A percentile compares a stretch with the other conserved stretches of the same genome.
These are phyloP conservation scores for Drosophila miranda DNA, from an alignment of 1,140 invertebrate species.

Conservation along the genomic window DNA sequence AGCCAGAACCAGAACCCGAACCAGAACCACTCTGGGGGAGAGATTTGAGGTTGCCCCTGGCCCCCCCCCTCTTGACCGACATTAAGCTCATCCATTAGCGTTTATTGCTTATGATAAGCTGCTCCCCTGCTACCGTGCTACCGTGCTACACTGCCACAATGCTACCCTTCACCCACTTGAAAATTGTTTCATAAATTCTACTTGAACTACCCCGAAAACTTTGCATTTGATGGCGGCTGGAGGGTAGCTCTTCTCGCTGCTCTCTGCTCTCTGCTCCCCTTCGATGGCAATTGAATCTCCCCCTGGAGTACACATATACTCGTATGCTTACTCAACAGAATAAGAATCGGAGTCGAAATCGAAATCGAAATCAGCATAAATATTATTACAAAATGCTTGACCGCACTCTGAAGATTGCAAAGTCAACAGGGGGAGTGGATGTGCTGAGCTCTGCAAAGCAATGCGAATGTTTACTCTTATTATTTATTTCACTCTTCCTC, in stretches of 20 bases:
- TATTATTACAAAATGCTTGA: constrained; percentile 66
- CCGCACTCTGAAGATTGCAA: constrained; percentile 59
- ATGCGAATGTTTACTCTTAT: constrained; percentile 44
- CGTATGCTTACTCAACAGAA: constrained; percentile 34
- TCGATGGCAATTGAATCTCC: constrained; percentile 1
- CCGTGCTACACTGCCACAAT: too few relatives aligned
- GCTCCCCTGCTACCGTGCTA: background rate
- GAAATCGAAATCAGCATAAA: constrained; percentile 47
- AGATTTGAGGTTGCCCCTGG: background rate
- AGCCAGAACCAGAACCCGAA: background rate
- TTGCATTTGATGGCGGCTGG: constrained; percentile 12
- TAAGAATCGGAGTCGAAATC: constrained; percentile 9
- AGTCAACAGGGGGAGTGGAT: constrained; percentile 43
- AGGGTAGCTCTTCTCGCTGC: too few relatives aligned
- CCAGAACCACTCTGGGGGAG: background rate
- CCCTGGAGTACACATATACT: constrained; percentile 2
- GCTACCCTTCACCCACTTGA: constrained; percentile 1
- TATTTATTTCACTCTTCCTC: constrained; percentile 10
- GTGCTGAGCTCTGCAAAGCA: constrained; percentile 58
- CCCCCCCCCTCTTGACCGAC: constrained; percentile 6
- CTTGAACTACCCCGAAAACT: constrained; percentile 9
- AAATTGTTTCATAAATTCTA: constrained; percentile 28
- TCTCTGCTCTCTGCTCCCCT: too few relatives aligned
- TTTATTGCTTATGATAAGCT: constrained; percentile 74
- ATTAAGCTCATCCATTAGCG: constrained; percentile 69